Evolutionary conservation across 2,113 vertebrate species (phyloP), one percentile per base, ranked within the genome.

Genomic region (Echinops telfairi): DNA sequence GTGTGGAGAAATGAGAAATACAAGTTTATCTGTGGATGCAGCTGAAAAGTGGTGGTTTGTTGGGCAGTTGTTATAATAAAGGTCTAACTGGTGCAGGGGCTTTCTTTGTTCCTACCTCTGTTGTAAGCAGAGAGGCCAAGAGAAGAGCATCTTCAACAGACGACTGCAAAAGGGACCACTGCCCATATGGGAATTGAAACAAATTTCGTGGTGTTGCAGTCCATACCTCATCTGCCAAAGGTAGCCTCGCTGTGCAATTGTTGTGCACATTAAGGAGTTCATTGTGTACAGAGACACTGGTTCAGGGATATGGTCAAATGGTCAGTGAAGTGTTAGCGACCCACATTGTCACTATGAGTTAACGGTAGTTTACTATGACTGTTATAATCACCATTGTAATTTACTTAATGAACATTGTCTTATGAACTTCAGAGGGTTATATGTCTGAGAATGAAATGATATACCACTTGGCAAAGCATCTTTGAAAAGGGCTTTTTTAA

Each of bases 401-500:
- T 83, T 86, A 83, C 1, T 64, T 31, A 88, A 91, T 64, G 53
- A 83, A 31, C 60, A 31, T 4, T 23, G 6, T 1, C 12, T 90
- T 76, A 27, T 12, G 36, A 88, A 86, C 9, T 60, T 89, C 27
- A 29, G 53, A 57, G 31, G 33, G 47, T 71, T n/a, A 3, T 62
- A 22, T 23, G 22, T 19, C 2, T 80, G 25, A 83, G 86, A 79
- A 71, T 83, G 40, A 80, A 70, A 73, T 83, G 29, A 80, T 16
- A 70, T 78, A 66, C 6, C 83, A 68, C 14, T 36, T 87, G 47
- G 14, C 23, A 80, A 91, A 77, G 12, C n/a, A 47, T 33, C 88
- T 93, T 86, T 64, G 15, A 33, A 47, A 91, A 86, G n/a, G n/a
- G 40, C 16, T 87, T 89, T 70, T 47, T 86, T 43, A 64, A 80